Base-by-base conservation (phyloP, 2,797 vertebrate genomes). In the Pipistrellus kuhlii region DNA sequence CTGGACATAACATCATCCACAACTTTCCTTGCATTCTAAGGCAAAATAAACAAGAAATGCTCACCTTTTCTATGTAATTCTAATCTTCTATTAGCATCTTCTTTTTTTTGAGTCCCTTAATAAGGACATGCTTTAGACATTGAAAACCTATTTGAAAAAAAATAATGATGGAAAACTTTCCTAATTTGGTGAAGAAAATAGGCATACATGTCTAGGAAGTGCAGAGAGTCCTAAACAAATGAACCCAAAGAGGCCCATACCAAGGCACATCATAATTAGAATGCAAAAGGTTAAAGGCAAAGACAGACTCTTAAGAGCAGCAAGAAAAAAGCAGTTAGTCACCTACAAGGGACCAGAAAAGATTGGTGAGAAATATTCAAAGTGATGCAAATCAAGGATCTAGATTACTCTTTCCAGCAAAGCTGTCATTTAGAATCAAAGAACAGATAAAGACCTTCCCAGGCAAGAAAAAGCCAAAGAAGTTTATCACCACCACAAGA, bases 21-120 rank as follows among this genome's bases (percentile, higher is more conserved):
- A 94, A 75, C 30, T 85, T 64, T 68, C 41, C 48, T 44, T 87
- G 32, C n/a, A 57, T 53, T 90, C 48, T 64, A 62, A 21, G 8
- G 21, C 57, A 87, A 91, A 96, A 85, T 77, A 94, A 87, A 71
- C 35, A 90, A 90, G 51, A 85, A 91, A 69, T 4, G 81, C 18
- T 82, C 41, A 20, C 44, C 4, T 57, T 86, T 88, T 85, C 9
- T n/a, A 7, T 66, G 55, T 68, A 66, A 69, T 59, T 82, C 46
- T 8, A 92, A 73, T 71, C 3, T 64, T 92, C 85, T 35, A 1
- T 71, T 72, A 90, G 57, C 32, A 41, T 83, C 68, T 48, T n/a
- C 57, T n/a, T 57, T 81, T 71, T 32, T 32, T 91, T 90, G 14
- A 68, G 41, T 94, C 30, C n/a, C 57, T 78, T 88, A 78, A 83